phyloP scores from a whole-genome alignment of 2,113 vertebrate genomes.

The Fulica atra region DNA sequence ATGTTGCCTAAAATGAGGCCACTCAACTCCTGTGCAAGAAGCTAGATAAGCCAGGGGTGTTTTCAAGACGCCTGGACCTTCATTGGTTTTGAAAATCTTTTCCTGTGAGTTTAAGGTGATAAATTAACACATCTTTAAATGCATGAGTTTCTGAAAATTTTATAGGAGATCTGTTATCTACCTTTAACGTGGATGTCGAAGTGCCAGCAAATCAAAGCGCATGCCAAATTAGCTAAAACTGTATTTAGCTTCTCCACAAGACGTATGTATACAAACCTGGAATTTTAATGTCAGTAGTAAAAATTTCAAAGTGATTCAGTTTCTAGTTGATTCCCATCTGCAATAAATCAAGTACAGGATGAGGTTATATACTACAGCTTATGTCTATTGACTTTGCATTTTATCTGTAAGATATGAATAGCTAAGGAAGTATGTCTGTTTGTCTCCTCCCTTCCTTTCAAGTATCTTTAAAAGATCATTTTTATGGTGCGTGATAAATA shows the following conservation, averaged over 20 bases:
- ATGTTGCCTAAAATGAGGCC: background rate
- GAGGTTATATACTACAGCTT: conserved; percentile 82
- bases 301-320: conserved; percentile 79
- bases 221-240: conserved; percentile 50
- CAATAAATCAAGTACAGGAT: conserved; percentile 85
- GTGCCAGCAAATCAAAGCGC: conserved; percentile 24
- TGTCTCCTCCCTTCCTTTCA: conserved; percentile 73
- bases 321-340: conserved; percentile 85
- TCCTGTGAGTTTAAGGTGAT: background rate
- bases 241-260: conserved; percentile 60
- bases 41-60: background rate
- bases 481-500: conserved; percentile 80
- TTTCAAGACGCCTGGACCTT: background rate
- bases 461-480: conserved; percentile 76
- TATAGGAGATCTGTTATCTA: conserved; percentile 5
- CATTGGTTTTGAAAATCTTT: conserved; percentile 15
- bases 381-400: conserved; percentile 85
- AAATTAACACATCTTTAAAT: conserved; percentile 29
- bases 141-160: conserved; percentile 12
- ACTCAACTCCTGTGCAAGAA: background rate
- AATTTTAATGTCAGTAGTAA: conserved; percentile 82
- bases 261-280: conserved; percentile 58
- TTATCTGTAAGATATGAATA: conserved; percentile 77
- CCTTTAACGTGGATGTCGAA: conserved; percentile 1
- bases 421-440: conserved; percentile 72